Conservation (phyloP, 2,888 invertebrate genomes). For the Cacoxenus indagator region DNA sequence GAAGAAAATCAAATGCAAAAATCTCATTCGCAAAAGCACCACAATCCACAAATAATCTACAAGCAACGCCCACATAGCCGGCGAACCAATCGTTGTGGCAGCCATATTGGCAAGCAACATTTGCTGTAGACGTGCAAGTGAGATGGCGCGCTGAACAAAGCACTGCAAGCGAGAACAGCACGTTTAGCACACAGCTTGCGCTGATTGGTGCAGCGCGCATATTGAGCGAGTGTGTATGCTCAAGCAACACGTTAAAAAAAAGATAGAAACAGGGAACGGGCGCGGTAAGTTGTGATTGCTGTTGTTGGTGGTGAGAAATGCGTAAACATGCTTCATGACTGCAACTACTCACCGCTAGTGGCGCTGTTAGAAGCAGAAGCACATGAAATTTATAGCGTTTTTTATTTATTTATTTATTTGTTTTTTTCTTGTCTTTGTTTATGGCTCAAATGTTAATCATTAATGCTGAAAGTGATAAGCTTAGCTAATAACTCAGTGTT, state of each 20-base stretch:
- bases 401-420: neutral
- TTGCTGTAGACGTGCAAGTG: neutral
- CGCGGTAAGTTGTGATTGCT: slow-evolving; percentile 11
- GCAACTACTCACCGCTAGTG: slow-evolving; percentile 42
- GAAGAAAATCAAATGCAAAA: slow-evolving; percentile 15
- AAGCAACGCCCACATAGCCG: slow-evolving; percentile 29
- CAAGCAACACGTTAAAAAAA: slow-evolving; percentile 29
- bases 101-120: slow-evolving; percentile 47
- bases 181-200: neutral
- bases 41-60: slow-evolving; percentile 23
- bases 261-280: slow-evolving; percentile 31
- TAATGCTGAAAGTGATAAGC: slow-evolving; percentile 33
- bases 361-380: no score
- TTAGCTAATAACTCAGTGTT: slow-evolving; percentile 38
- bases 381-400: no score
- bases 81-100: slow-evolving; percentile 45
- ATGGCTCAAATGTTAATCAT: neutral
- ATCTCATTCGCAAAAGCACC: slow-evolving; percentile 22
- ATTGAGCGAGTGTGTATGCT: neutral
- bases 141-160: neutral
- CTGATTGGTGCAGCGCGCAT: slow-evolving; percentile 16
- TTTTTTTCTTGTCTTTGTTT: neutral
- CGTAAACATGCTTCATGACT: slow-evolving; percentile 35
- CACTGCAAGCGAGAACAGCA: neutral
- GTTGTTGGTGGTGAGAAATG: slow-evolving; percentile 17